Conservation (phyloP, 2,888 invertebrate species). For the Stegana nigrithorax region DNA sequence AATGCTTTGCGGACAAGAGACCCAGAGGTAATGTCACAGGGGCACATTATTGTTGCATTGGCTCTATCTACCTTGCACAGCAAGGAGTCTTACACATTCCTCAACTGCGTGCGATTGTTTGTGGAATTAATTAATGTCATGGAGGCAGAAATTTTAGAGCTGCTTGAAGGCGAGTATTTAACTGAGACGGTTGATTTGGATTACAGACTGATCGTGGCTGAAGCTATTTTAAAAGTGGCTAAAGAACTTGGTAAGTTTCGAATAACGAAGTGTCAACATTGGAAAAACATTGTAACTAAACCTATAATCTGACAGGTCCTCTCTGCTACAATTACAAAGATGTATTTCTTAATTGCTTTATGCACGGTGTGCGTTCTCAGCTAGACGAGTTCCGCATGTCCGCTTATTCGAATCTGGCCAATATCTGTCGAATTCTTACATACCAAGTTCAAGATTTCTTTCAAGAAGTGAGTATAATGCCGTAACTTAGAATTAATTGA, state of each 20-base stretch:
- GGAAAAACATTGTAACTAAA: too few relatives aligned
- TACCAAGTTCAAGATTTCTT: constrained; percentile 67
- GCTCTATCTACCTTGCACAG: constrained; percentile 60
- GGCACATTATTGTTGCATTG: constrained; percentile 61
- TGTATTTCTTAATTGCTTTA: constrained; percentile 62
- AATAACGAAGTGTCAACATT: too few relatives aligned
- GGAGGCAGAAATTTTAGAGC: constrained; percentile 63
- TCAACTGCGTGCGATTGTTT: constrained; percentile 66
- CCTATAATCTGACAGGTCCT: constrained; percentile 46
- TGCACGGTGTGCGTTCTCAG: constrained; percentile 57
- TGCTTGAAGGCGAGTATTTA: constrained; percentile 64
- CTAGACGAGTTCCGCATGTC: constrained; percentile 65
- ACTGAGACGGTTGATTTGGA: constrained; percentile 56
- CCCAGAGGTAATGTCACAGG: constrained; percentile 50
- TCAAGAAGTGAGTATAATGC: constrained; percentile 54
- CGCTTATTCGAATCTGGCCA: constrained; percentile 65
- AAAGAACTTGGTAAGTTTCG: constrained; percentile 56
- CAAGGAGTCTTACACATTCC: constrained; percentile 66
- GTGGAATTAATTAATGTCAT: constrained; percentile 57
- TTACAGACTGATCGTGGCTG: constrained; percentile 65
- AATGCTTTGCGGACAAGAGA: constrained; percentile 56
- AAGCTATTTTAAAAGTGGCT: constrained; percentile 63
- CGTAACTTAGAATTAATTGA: constrained; percentile 1
- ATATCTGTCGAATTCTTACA: constrained; percentile 59
- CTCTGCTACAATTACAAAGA: constrained; percentile 64